Evolutionary conservation across 1,140 invertebrate genomes (phyloP).

Genomic region (Octopus bimaculoides): DNA sequence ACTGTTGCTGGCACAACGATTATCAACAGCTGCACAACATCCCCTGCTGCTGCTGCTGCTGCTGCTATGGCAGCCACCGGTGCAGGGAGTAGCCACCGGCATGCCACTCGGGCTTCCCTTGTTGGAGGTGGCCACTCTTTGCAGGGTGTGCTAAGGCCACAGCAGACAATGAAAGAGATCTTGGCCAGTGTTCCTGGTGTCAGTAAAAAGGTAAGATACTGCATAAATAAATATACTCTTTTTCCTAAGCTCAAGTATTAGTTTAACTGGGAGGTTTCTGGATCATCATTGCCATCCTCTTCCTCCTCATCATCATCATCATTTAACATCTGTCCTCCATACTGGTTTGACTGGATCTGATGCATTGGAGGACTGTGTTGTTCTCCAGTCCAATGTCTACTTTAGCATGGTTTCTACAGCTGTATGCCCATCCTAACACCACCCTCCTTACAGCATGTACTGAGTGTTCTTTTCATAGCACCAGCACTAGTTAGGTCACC

Average conservation of each 20-base stretch:
- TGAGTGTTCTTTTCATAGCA: too few relatives aligned
- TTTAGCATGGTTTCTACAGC: too few relatives aligned
- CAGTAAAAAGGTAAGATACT: conserved; percentile 62
- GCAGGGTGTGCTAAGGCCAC: conserved; percentile 11
- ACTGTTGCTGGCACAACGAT: neutral
- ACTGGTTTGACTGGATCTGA: too few relatives aligned
- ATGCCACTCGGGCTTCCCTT: conserved; percentile 7
- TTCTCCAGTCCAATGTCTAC: too few relatives aligned
- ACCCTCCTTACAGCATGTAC: too few relatives aligned
- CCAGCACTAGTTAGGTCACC: too few relatives aligned
- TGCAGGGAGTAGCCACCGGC: conserved; percentile 10
- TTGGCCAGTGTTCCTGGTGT: conserved; percentile 84
- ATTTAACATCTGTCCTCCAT: too few relatives aligned
- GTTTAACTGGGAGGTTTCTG: neutral
- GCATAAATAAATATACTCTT: conserved; percentile 25
- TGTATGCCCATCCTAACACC: too few relatives aligned
- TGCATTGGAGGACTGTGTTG: too few relatives aligned
- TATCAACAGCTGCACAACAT: too few relatives aligned
- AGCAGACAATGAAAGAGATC: conserved; percentile 49
- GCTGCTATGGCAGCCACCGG: neutral
- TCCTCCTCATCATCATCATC: too few relatives aligned
- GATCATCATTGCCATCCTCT: neutral
- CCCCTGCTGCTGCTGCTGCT: neutral
- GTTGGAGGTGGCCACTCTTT: conserved; percentile 5
- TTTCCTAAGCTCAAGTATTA: conserved; percentile 23